Percentiles rank a stretch among this genome's conserved stretches.
phyloP scores from a whole-genome alignment of 2,888 invertebrate genomes.

The Phoenoteleia sp. region DNA sequence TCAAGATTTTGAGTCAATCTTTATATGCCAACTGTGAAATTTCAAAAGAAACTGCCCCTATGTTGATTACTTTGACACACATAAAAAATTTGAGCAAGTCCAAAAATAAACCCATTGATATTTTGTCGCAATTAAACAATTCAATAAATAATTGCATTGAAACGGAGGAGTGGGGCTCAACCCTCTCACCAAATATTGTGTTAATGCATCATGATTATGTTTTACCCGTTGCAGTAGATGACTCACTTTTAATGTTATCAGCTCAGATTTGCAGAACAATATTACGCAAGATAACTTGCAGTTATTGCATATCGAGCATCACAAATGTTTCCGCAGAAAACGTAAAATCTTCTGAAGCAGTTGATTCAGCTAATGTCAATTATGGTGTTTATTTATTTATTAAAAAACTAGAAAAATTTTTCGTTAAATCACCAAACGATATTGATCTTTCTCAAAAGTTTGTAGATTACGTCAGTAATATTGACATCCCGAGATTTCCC shows the following conservation, averaged over 20 bases:
- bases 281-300: constrained; percentile 16
- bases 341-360: not conserved
- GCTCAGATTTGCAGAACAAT: constrained; percentile 26
- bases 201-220: constrained; percentile 24
- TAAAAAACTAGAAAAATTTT: constrained; percentile 16
- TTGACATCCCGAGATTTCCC: constrained; percentile 27
- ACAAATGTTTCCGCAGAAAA: not conserved
- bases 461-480: constrained; percentile 8
- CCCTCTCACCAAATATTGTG: not conserved
- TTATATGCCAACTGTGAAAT: not conserved
- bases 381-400: constrained; percentile 31
- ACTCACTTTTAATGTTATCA: constrained; percentile 14
- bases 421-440: not conserved
- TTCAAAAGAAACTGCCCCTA: not conserved
- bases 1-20: not conserved
- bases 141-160: constrained; percentile 17
- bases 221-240: constrained; percentile 7
- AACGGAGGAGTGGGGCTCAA: constrained; percentile 13
- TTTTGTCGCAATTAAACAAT: constrained; percentile 20
- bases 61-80: not conserved
- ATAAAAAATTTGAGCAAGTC: constrained; percentile 32
- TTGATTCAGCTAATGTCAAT: not conserved
- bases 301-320: constrained; percentile 1
- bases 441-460: constrained; percentile 8
- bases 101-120: not conserved